Evolutionary conservation across 2,888 invertebrate genomes (phyloP).

Genomic region (Bellardia pandia): DNA sequence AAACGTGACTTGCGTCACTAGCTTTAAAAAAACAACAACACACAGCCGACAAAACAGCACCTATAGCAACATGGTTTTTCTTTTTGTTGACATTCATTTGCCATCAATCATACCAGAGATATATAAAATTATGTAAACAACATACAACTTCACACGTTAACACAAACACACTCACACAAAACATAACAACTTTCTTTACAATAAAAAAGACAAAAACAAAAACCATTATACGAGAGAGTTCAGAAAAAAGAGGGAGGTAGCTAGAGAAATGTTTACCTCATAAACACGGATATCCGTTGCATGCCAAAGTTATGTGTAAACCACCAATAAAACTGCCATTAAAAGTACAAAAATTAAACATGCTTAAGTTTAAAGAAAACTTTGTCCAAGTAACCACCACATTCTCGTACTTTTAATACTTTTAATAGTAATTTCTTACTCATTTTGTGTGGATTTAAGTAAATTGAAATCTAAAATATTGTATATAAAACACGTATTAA

Average conservation of each 20-base stretch:
- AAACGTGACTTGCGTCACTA: constrained; percentile 68
- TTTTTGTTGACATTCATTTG: neutral
- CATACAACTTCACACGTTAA: neutral
- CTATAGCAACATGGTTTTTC: constrained; percentile 13
- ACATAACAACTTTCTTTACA: constrained; percentile 29
- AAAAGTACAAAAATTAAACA: neutral
- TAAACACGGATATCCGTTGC: constrained; percentile 67
- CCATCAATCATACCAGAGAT: neutral
- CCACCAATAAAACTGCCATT: neutral
- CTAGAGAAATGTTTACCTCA: neutral
- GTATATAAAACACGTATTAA: constrained; percentile 43
- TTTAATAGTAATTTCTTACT: neutral
- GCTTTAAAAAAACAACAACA: neutral
- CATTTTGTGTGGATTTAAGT: neutral
- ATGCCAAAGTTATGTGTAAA: constrained; percentile 58
- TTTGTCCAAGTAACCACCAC: neutral
- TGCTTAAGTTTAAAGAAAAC: neutral
- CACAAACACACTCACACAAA: neutral
- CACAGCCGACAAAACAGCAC: neutral
- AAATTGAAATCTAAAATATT: constrained; percentile 19
- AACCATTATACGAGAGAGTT: neutral
- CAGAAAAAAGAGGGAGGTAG: neutral
- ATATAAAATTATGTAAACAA: constrained; percentile 55
- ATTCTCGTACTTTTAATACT: neutral
- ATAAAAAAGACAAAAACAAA: neutral